Percentiles rank a stretch among this genome's conserved stretches.
Evolutionary conservation across 2,888 invertebrate genomes (phyloP).

Genomic region (Villa cingulata): DNA sequence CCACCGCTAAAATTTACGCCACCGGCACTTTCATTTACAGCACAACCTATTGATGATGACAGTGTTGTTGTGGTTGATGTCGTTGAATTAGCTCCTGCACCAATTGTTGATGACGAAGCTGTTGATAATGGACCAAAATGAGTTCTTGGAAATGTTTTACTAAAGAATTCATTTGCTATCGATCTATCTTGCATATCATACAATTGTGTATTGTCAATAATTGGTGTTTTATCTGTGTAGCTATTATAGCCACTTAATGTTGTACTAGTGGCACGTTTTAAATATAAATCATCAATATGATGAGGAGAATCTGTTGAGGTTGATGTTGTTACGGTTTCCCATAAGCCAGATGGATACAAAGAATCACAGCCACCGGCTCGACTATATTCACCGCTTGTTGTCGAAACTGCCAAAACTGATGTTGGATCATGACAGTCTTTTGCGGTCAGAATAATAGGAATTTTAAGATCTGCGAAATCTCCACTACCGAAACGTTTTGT

Average conservation of each 20-base stretch:
- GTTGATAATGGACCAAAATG: conserved; percentile 18
- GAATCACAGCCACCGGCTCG: conserved; percentile 58
- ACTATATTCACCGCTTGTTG: conserved; percentile 63
- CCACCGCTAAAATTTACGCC: conserved; percentile 28
- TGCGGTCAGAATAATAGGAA: conserved; percentile 33
- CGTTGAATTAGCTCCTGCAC: conserved; percentile 18
- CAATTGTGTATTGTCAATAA: conserved; percentile 43
- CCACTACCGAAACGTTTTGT: conserved; percentile 51
- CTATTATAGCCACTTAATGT: conserved; percentile 43
- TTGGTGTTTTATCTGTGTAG: conserved; percentile 62
- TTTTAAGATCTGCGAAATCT: conserved; percentile 31
- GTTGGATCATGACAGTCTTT: conserved; percentile 39
- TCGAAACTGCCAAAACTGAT: conserved; percentile 26
- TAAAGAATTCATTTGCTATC: conserved; percentile 40
- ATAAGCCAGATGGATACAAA: conserved; percentile 64
- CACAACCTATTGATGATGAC: conserved; percentile 21
- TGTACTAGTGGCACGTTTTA: conserved; percentile 45
- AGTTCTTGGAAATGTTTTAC: conserved; percentile 47
- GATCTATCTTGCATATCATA: conserved; percentile 31
- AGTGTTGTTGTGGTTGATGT: conserved; percentile 31
- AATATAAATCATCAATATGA: conserved; percentile 34
- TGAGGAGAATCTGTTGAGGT: conserved; percentile 18
- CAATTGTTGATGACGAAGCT: conserved; percentile 23
- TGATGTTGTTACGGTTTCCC: conserved; percentile 41
- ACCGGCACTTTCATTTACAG: conserved; percentile 28